These are phyloP conservation scores for Myopa tessellatipennis DNA, from an alignment of 2,888 invertebrate genomes.

Conservation along the genomic window DNA sequence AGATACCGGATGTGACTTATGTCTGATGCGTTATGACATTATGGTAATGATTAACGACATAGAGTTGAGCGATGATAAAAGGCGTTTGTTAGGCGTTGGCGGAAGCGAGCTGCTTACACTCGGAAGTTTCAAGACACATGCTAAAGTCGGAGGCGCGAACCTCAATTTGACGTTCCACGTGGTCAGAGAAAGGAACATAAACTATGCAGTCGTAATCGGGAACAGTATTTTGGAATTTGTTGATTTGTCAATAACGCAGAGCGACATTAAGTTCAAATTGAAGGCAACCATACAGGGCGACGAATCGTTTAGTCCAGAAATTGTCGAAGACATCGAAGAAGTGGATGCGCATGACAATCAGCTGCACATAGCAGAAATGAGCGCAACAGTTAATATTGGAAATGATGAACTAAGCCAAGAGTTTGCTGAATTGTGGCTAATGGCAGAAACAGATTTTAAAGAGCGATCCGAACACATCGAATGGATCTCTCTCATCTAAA, in stretches of 20 bases:
- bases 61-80: conserved; percentile 14
- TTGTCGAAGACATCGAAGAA: background rate
- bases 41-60: conserved; percentile 3
- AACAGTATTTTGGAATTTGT: conserved; percentile 2
- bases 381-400: background rate
- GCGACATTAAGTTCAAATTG: conserved; percentile 11
- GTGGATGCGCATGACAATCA: background rate
- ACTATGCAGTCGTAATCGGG: background rate
- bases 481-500: too few species aligned
- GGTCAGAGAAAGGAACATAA: conserved; percentile 27
- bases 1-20: conserved; percentile 27
- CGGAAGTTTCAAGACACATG: conserved; percentile 29
- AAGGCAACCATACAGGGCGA: background rate
- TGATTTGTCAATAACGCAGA: background rate
- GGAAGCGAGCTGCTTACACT: conserved; percentile 27
- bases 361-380: background rate
- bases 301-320: background rate
- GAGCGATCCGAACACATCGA: background rate
- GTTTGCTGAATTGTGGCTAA: conserved; percentile 3
- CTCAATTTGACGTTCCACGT: conserved; percentile 30
- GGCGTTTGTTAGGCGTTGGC: conserved; percentile 17
- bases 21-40: conserved; percentile 37
- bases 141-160: conserved; percentile 6
- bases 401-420: background rate
- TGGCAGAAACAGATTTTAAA: background rate